Evolutionary conservation across 2,797 vertebrate species (phyloP), one percentile per base, ranked within the genome.

Genomic region (Centropyge bicolor): DNA sequence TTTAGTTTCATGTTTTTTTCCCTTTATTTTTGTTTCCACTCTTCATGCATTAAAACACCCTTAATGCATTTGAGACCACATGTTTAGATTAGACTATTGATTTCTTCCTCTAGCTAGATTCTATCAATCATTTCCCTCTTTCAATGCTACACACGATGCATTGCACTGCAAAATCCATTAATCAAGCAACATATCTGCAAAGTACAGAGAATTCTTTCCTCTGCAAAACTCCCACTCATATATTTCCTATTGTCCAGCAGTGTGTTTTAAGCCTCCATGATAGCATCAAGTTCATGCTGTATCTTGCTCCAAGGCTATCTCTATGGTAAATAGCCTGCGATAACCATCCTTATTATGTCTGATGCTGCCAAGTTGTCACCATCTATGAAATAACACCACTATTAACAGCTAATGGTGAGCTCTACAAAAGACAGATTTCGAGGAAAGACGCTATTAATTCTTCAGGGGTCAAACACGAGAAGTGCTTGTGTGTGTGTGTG

Each of bases 401-500:
- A 92, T 94, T 93, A 93, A 83, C 60, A 17, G 80, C 83, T 93
- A 92, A 93, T 92, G 91, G 89, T 65, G 68, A 87, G 77, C 78
- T 64, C 79, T 63, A 70, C 82, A 82, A 84, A 85, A 91, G 85
- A 90, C 81, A 43, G 66, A 89, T 90, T 81, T 63, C 5, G 1
- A 67, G 62, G 45, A 71, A 82, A 81, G 89, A 40, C 64, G 12
- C 73, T 59, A 88, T 87, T 86, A 82, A 88, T 89, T 84, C 73
- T 82, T n/a, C 24, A 9, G 49, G 81, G 82, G 82, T 86, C 86
- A 84, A 66, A 77, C 36, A 82, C 78, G 80, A 80, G 83, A 62
- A 76, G 69, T 61, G 62, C 7, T 8, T 12, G 24, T 24, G 48
- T 54, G 57, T 56, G 72, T n/a, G 51, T 45, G 56, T 20, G 60